A percentile compares a stretch with the other conserved stretches of the same genome.
Evolutionary conservation across 2,888 invertebrate genomes (phyloP).

Genomic region (Linnaemya tessellans): DNA sequence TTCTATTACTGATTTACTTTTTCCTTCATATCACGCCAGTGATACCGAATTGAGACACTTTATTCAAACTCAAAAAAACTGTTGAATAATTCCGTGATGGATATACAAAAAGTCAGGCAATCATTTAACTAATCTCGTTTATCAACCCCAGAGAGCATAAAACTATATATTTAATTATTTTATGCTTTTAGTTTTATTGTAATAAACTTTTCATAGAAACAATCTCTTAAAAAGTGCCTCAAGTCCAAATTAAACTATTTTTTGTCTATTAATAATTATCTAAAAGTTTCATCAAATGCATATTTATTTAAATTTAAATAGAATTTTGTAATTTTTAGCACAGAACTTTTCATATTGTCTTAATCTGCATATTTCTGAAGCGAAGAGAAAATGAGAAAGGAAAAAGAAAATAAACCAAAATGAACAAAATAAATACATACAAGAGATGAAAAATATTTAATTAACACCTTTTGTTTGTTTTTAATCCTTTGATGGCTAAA

Average conservation of each 20-base stretch:
- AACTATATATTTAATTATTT: neutral
- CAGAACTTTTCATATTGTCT: conserved; percentile 55
- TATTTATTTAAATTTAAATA: conserved; percentile 51
- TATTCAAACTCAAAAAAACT: too few relatives aligned
- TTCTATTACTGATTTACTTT: too few relatives aligned
- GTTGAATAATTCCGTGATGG: too few relatives aligned
- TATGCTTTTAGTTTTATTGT: neutral
- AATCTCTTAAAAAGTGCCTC: conserved; percentile 25
- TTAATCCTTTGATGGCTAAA: conserved; percentile 72
- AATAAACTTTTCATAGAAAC: conserved; percentile 5
- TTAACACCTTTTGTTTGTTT: conserved; percentile 72
- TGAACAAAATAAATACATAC: conserved; percentile 30
- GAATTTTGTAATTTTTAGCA: conserved; percentile 50
- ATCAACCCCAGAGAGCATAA: too few relatives aligned
- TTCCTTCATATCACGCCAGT: too few relatives aligned
- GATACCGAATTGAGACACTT: too few relatives aligned
- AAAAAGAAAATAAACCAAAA: conserved; percentile 9
- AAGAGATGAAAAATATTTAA: conserved; percentile 69
- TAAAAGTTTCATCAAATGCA: conserved; percentile 16
- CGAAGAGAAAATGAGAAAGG: neutral
- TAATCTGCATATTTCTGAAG: conserved; percentile 45
- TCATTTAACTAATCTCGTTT: too few relatives aligned
- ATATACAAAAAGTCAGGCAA: too few relatives aligned
- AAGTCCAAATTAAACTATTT: conserved; percentile 31
- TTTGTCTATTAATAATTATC: conserved; percentile 32